Percentiles rank a stretch among this genome's conserved stretches.
These are phyloP conservation scores for Musca vetustissima DNA, from an alignment of 1,140 invertebrate genomes.

Conservation along the genomic window DNA sequence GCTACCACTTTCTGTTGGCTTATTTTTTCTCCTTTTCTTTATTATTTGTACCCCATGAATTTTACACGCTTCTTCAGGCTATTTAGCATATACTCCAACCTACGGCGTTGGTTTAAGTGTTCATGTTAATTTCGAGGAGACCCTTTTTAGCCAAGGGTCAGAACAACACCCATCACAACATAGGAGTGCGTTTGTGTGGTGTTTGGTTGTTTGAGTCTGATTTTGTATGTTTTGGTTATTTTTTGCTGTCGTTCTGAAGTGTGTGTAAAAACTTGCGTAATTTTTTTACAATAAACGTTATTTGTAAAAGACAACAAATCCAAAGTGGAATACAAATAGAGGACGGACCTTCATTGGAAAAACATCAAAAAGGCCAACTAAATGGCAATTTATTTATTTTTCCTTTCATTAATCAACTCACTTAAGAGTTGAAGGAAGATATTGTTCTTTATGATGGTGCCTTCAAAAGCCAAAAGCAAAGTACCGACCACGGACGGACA, in stretches of 20 bases:
- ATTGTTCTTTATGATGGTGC: neutral
- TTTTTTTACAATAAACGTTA: neutral
- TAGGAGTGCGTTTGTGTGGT: no score
- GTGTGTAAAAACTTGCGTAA: no score
- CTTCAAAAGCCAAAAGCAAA: neutral
- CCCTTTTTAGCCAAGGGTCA: no score
- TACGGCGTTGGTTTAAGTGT: no score
- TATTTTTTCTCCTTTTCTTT: neutral
- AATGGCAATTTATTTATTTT: constrained; percentile 23
- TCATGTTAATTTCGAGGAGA: no score
- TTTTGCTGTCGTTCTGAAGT: no score
- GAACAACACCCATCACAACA: neutral
- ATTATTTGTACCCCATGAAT: neutral
- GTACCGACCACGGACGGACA: neutral
- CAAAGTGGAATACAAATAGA: neutral
- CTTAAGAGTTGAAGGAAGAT: constrained; percentile 17
- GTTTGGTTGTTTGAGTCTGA: no score
- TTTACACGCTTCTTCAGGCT: neutral
- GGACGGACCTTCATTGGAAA: neutral
- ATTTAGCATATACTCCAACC: neutral
- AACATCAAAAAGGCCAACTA: constrained; percentile 19
- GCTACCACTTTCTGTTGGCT: neutral
- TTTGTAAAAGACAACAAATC: neutral
- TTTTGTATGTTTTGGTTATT: no score
- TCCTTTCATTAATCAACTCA: constrained; percentile 20